Base-by-base conservation (phyloP, 2,113 vertebrate species). In the Psephotus haematonotus region DNA sequence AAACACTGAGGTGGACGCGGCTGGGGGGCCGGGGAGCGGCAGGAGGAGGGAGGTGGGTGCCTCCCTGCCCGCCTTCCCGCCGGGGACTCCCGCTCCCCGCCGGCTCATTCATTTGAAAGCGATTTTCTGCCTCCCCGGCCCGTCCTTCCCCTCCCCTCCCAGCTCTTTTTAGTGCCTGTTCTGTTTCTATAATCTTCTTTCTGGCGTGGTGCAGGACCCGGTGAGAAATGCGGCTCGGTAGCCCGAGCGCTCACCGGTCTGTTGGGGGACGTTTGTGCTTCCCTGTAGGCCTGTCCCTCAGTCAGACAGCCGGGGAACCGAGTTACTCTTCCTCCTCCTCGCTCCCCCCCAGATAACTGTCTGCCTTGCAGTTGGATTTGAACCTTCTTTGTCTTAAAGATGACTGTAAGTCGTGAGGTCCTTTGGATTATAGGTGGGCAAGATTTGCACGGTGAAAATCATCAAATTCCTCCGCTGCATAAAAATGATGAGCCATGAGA, bases 311-410 rank as follows among this genome's bases (percentile, higher is more conserved):
- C 41, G 94, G 68, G 92, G 52, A 59, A 28, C 20, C 50, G 22
- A 44, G 31, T n/a, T 39, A 8, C 50, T 82, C 78, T 72, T 9
- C 27, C 20, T 9, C 16, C 8, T 17, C 6, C 13, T 2, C 2
- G 0, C 5, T 19, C 74, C 46, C 19, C 19, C 46, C 44, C 20
- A 17, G 92, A 91, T 94, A 84, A 84, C 16, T 90, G 88, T 80
- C 86, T 95, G 92, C 72, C 92, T 90, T 84, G 85, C 81, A 16
- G 85, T 95, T 95, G 93, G 92, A 81, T 97, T 88, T 97, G 94
- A 93, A 60, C 89, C 93, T 96, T 79, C 96, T 97, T 98, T 98
- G 97, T 98, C 93, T 97, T 96, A 94, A 96, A 97, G 95, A 97
- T 90, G 95, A 87, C 80, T 29, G 86, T 52, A 88, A 84, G 22